These are phyloP conservation scores for Trichacis sp. DNA, from an alignment of 2,888 invertebrate genomes.

Conservation along the genomic window DNA sequence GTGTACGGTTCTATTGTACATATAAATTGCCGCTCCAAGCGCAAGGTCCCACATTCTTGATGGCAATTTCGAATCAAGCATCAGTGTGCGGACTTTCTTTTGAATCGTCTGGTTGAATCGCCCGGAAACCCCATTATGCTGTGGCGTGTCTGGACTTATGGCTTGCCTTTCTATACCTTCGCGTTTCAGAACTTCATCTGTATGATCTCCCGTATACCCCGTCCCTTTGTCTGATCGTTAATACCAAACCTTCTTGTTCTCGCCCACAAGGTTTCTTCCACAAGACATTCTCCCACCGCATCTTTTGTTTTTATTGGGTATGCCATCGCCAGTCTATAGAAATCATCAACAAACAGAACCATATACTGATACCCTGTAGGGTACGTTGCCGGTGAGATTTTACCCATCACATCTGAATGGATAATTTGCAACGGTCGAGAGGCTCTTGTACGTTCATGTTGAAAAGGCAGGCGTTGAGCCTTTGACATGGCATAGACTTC, in stretches of 20 bases:
- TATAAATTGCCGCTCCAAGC: too few relatives aligned
- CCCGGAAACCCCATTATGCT: constrained; percentile 34
- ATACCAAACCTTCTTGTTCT: constrained; percentile 35
- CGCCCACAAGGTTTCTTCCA: constrained; percentile 29
- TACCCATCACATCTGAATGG: constrained; percentile 33
- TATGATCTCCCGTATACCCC: constrained; percentile 19
- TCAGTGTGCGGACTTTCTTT: constrained; percentile 21
- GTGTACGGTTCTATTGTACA: constrained; percentile 43
- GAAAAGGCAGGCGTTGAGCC: constrained; percentile 36
- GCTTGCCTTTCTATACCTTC: constrained; percentile 14
- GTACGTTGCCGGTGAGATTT: constrained; percentile 20
- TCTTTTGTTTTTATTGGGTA: constrained; percentile 40
- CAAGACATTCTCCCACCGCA: constrained; percentile 32
- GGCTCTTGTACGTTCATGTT: constrained; percentile 24
- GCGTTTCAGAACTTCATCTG: constrained; percentile 13
- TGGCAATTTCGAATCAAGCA: too few relatives aligned
- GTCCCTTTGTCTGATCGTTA: constrained; percentile 34
- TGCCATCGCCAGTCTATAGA: constrained; percentile 34
- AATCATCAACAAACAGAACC: constrained; percentile 35
- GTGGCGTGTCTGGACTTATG: constrained; percentile 30
- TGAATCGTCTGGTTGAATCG: too few relatives aligned
- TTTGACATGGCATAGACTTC: too few relatives aligned
- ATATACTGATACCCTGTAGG: too few relatives aligned
- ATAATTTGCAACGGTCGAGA: constrained; percentile 36
- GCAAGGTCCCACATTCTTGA: too few relatives aligned